Base-by-base conservation (phyloP, 2,113 vertebrate genomes). In the Eublepharis macularius region DNA sequence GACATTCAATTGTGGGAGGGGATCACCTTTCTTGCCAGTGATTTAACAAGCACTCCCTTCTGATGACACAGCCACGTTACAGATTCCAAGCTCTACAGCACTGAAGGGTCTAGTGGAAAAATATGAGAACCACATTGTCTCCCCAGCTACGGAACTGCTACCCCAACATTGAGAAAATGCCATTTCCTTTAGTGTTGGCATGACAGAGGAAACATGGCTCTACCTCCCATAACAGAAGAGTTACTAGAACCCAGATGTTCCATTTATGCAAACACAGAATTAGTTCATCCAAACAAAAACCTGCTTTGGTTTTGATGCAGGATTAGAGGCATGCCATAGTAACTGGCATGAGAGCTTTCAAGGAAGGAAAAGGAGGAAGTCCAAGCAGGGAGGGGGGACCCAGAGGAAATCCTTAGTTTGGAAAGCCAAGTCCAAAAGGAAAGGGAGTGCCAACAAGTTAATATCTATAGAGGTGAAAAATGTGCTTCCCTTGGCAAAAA, bases 321-420 rank as follows among this genome's bases (percentile, higher is more conserved):
- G 13, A 69, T 29, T 41, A 66, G 2, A 83, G 0, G 0, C 39
- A 0, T 2, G 9, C 0, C 1, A 41, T 0, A 2, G 24, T 26
- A 10, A 63, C 10, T 11, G 0, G 87, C 3, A 66, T 14, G 77
- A 80, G 87, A 29, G 45, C 7, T 43, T 57, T 7, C 4, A 83
- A 80, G 68, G 77, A 89, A 83, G 78, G 65, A 81, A 81, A 26
- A 17, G 51, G 17, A 26, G 66, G 78, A 92, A 88, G 60, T 72
- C 39, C 51, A 84, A 34, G 24, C 24, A 82, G 72, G 85, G 78
- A 81, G 60, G 47, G 34, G 26, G 32, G 57, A 26, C 17, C 47
- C 29, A 76, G 36, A 81, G 79, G 79, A 76, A 76, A 86, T 75
- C 45, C 85, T 81, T 72, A 43, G 60, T 81, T 76, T 47, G 41